Conservation (phyloP, 2,797 vertebrate species). For the Epinephelus coioides region DNA sequence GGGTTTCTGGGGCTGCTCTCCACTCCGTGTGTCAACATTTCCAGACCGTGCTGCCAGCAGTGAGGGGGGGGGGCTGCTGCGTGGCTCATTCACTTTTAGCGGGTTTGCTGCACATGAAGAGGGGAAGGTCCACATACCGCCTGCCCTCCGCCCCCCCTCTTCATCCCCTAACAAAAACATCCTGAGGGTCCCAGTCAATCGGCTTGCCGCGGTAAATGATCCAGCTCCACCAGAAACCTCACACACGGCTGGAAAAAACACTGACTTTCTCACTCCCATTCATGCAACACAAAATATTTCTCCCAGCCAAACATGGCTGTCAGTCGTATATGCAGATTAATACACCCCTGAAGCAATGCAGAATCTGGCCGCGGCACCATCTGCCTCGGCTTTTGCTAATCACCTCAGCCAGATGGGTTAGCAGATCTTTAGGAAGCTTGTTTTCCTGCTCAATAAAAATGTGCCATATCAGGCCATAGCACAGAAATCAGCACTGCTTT, state of each 20-base stretch:
- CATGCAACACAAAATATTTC: slow-evolving; percentile 43
- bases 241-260: slow-evolving; percentile 49
- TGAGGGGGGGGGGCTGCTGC: slow-evolving; percentile 13
- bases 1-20: slow-evolving; percentile 77
- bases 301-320: slow-evolving; percentile 56
- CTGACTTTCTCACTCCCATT: slow-evolving; percentile 41
- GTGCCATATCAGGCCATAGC: slow-evolving; percentile 26
- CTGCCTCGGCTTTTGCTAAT: slow-evolving; percentile 83
- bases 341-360: slow-evolving; percentile 70
- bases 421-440: slow-evolving; percentile 70
- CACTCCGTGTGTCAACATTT: slow-evolving; percentile 77
- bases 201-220: slow-evolving; percentile 50
- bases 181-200: slow-evolving; percentile 67
- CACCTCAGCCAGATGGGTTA: slow-evolving; percentile 82
- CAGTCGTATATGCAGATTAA: slow-evolving; percentile 69
- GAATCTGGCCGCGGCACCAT: slow-evolving; percentile 73
- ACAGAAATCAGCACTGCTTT: slow-evolving; percentile 13
- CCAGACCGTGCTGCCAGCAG: slow-evolving; percentile 69
- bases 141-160: not conserved
- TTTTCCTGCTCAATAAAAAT: slow-evolving; percentile 62
- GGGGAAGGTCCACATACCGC: slow-evolving; percentile 33
- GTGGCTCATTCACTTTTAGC: slow-evolving; percentile 62
- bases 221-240: slow-evolving; percentile 44
- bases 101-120: slow-evolving; percentile 50
- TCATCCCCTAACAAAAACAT: slow-evolving; percentile 80